phyloP scores from a whole-genome alignment of 2,888 invertebrate genomes.

The Drosophila meridionalis region DNA sequence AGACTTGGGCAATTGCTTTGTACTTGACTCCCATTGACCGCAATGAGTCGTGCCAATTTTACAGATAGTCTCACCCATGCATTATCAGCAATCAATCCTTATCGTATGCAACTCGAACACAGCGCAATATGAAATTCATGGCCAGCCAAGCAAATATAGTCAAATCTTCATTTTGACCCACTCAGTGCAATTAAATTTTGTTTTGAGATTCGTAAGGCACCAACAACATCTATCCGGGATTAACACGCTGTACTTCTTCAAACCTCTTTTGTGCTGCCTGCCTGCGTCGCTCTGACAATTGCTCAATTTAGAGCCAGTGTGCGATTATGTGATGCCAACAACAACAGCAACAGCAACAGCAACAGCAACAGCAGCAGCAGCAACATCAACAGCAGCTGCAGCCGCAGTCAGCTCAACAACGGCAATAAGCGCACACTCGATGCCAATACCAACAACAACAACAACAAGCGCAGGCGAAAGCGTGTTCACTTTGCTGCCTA shows the following conservation, averaged over 20 bases:
- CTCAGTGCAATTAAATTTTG: constrained; percentile 49
- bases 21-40: background rate
- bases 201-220: constrained; percentile 47
- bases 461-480: constrained; percentile 71
- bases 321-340: constrained; percentile 51
- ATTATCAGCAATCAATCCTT: background rate
- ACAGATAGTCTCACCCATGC: background rate
- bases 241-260: constrained; percentile 82
- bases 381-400: constrained; percentile 26
- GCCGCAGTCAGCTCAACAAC: constrained; percentile 17
- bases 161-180: constrained; percentile 33
- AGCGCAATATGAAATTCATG: constrained; percentile 71
- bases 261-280: constrained; percentile 82
- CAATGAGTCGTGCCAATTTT: background rate
- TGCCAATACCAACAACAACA: constrained; percentile 27
- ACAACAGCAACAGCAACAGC: constrained; percentile 32
- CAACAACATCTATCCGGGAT: constrained; percentile 59
- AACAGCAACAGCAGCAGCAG: constrained; percentile 26
- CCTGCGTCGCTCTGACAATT: constrained; percentile 44
- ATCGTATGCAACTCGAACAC: constrained; percentile 37
- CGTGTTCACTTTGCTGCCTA: constrained; percentile 78
- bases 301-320: constrained; percentile 51
- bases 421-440: constrained; percentile 42
- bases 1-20: too few relatives aligned
- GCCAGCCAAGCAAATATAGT: constrained; percentile 42